Conservation (phyloP, 1,140 invertebrate genomes). For the Armadillidium nasatum region DNA sequence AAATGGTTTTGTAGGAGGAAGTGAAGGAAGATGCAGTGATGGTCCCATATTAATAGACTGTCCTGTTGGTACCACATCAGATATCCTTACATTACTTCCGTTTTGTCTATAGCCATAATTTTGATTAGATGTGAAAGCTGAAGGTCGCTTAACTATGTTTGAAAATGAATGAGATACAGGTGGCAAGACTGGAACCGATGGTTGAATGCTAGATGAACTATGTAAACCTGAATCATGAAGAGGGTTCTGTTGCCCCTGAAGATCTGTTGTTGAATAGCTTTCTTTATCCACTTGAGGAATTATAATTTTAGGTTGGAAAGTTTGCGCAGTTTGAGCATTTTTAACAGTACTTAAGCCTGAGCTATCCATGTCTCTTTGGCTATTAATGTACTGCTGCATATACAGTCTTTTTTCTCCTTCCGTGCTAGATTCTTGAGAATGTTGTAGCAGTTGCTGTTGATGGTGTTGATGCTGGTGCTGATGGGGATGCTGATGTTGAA, state of each 20-base stretch:
- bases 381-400: background rate
- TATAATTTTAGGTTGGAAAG: background rate
- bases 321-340: background rate
- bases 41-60: background rate
- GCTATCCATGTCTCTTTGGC: background rate
- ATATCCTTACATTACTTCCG: background rate
- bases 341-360: background rate
- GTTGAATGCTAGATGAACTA: background rate
- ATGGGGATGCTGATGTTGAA: too few species aligned
- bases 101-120: background rate
- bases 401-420: background rate
- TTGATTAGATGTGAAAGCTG: background rate
- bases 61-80: background rate
- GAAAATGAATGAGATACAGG: background rate
- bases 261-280: background rate
- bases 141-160: background rate
- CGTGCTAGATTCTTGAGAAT: background rate
- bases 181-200: background rate
- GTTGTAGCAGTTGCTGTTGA: background rate
- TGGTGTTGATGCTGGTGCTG: too few species aligned
- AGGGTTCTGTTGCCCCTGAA: background rate
- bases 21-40: background rate
- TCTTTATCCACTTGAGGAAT: background rate
- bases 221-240: background rate
- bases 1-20: background rate